Evolutionary conservation across 1,140 invertebrate species (phyloP).

Genomic region (Scylla paramamosain): DNA sequence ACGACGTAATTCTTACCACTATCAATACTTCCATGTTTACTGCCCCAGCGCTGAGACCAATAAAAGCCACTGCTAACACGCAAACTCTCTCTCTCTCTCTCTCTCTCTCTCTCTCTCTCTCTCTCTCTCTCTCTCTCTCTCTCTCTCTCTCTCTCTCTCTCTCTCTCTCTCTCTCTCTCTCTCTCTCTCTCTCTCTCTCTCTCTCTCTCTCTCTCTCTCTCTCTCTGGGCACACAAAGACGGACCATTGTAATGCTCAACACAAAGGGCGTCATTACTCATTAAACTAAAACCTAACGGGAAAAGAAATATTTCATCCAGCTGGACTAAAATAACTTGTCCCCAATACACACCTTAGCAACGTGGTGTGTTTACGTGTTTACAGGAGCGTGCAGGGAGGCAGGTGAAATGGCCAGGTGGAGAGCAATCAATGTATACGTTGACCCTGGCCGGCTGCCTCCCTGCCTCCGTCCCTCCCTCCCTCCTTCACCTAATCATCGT

Average conservation of each 20-base stretch:
- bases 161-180: constrained; percentile 9
- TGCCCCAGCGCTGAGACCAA: constrained; percentile 6
- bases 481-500: constrained; percentile 6
- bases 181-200: constrained; percentile 20
- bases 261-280: neutral
- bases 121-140: constrained; percentile 20
- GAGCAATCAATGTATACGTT: constrained; percentile 1
- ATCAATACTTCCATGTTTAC: constrained; percentile 1
- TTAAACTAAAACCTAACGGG: neutral
- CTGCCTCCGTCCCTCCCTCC: neutral
- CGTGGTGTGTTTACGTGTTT: neutral
- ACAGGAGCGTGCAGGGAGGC: constrained; percentile 7
- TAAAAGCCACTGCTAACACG: neutral
- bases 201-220: constrained; percentile 1
- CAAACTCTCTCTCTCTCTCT: neutral
- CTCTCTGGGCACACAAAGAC: too few species aligned
- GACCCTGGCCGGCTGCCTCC: neutral
- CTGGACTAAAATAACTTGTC: neutral
- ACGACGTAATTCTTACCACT: neutral
- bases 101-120: constrained; percentile 20
- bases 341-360: neutral
- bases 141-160: constrained; percentile 20
- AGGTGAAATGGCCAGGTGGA: constrained; percentile 8
- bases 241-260: too few species aligned
- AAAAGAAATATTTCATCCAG: neutral